Conservation (phyloP, 1,140 invertebrate genomes). For the Melitaea cinxia region DNA sequence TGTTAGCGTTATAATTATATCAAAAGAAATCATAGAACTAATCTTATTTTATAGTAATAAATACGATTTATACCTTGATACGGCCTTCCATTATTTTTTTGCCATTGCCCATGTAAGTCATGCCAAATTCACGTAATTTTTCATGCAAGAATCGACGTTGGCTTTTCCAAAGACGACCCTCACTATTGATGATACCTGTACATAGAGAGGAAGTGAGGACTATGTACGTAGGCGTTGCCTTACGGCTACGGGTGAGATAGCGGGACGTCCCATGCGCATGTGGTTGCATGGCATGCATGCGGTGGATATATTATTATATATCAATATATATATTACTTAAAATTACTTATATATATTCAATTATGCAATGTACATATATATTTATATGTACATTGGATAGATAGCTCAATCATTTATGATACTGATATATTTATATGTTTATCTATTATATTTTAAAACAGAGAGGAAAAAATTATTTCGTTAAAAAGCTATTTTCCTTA, state of each 20-base stretch:
- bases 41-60: neutral
- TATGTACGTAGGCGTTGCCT: conserved; percentile 53
- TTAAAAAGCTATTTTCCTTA: neutral
- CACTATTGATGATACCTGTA: conserved; percentile 94
- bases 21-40: neutral
- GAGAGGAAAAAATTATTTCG: neutral
- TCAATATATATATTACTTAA: no score
- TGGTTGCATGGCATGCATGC: neutral
- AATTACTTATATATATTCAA: no score
- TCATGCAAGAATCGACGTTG: conserved; percentile 95
- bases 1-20: neutral
- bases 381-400: no score
- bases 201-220: conserved; percentile 63
- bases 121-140: conserved; percentile 93
- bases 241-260: conserved; percentile 36
- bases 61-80: conserved; percentile 85
- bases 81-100: conserved; percentile 91
- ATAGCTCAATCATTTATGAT: no score
- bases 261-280: conserved; percentile 4
- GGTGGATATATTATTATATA: no score
- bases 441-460: neutral
- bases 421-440: no score
- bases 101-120: conserved; percentile 90
- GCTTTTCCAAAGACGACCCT: conserved; percentile 95
- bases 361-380: no score